Conservation (phyloP, 2,113 vertebrate genomes). For the Lepidothrix coronata region DNA sequence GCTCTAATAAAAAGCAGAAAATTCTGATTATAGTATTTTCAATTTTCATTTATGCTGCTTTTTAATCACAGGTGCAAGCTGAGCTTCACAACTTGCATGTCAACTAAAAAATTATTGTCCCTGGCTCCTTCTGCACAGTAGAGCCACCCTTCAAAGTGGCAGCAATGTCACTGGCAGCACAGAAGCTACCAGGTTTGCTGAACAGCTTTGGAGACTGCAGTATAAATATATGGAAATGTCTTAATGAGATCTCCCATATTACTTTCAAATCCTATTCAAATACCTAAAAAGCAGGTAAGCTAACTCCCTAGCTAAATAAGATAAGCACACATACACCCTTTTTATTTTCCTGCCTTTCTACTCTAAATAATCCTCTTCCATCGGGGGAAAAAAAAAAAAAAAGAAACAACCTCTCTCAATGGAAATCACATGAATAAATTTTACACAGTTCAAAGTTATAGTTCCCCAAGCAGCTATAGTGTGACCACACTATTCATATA, state of each 20-base stretch:
- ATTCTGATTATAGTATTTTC: neutral
- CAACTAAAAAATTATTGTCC: neutral
- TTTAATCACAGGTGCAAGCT: neutral
- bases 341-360: neutral
- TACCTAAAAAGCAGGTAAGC: neutral
- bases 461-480: constrained; percentile 41
- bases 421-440: neutral
- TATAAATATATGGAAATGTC: neutral
- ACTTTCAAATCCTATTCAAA: neutral
- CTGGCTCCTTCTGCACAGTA: neutral
- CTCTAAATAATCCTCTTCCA: neutral
- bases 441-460: neutral
- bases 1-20: neutral
- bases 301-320: neutral
- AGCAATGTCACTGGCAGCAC: neutral
- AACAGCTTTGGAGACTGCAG: neutral
- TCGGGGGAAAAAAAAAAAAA: neutral
- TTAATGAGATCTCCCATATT: neutral
- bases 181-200: neutral
- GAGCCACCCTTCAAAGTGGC: fast-evolving
- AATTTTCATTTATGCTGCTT: neutral
- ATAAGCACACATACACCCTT: neutral
- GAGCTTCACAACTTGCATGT: neutral
- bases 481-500: constrained; percentile 33
- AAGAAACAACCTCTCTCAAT: neutral